Conservation (phyloP, 2,888 invertebrate species). For the Orthosia gracilis region DNA sequence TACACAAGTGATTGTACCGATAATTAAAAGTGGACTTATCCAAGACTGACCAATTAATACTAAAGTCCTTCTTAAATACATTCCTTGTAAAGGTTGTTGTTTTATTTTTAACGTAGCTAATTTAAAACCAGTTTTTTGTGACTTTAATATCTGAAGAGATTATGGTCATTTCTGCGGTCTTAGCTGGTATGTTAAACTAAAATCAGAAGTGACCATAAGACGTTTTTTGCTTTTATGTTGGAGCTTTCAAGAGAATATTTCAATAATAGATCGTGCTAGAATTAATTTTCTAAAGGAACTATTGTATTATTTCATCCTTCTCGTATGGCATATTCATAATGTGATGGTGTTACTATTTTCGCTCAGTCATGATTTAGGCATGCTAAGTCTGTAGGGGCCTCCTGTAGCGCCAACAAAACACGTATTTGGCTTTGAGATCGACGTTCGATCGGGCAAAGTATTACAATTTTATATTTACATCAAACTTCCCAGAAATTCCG, state of each 20-base stretch:
- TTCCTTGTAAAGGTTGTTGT: conserved; percentile 40
- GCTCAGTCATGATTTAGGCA: conserved; percentile 73
- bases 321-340: conserved; percentile 53
- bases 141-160: conserved; percentile 50
- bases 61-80: conserved; percentile 55
- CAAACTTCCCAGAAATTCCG: conserved; percentile 50
- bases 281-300: conserved; percentile 54
- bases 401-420: conserved; percentile 70
- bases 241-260: not conserved
- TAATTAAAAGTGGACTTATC: conserved; percentile 64
- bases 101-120: conserved; percentile 58
- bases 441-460: conserved; percentile 72
- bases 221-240: conserved; percentile 4
- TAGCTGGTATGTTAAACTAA: conserved; percentile 16
- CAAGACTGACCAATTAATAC: conserved; percentile 59
- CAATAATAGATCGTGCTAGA: conserved; percentile 18
- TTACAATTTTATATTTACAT: conserved; percentile 58
- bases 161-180: conserved; percentile 33
- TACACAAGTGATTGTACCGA: conserved; percentile 68
- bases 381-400: conserved; percentile 66
- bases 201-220: conserved; percentile 9
- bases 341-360: conserved; percentile 65
- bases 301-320: conserved; percentile 62
- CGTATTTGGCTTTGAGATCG: conserved; percentile 62
- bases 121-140: conserved; percentile 55